Evolutionary conservation across 2,113 vertebrate species (phyloP).

Genomic region (Aviceda subcristata): DNA sequence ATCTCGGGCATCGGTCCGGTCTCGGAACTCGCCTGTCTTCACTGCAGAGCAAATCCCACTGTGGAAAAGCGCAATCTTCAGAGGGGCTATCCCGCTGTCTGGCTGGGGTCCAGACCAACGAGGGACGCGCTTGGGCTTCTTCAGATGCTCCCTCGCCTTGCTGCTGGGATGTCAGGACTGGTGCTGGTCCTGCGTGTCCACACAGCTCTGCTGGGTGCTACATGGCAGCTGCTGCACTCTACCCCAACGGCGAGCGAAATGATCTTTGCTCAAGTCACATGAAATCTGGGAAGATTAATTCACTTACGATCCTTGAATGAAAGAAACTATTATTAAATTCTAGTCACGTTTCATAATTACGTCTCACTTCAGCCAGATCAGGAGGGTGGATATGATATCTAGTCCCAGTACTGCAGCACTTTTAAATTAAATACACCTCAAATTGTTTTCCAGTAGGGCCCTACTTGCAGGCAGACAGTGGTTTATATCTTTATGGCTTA

Average conservation of each 20-base stretch:
- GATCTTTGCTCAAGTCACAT: neutral
- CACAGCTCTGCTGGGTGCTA: neutral
- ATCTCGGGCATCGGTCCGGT: neutral
- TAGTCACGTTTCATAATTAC: neutral
- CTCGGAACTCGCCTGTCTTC: fast-evolving
- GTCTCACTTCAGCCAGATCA: neutral
- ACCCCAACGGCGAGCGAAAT: neutral
- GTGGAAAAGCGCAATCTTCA: neutral
- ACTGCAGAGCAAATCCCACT: neutral
- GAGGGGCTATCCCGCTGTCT: neutral
- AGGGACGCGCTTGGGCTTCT: neutral
- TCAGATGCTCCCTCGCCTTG: neutral
- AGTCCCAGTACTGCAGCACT: neutral
- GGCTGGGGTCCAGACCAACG: neutral
- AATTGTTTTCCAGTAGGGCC: neutral
- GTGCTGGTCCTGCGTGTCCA: neutral
- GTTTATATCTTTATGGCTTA: neutral
- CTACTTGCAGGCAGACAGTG: neutral
- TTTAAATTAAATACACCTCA: neutral
- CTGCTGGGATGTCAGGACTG: neutral
- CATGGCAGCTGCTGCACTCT: neutral
- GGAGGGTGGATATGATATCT: neutral
- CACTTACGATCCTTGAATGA: neutral
- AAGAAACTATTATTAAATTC: conserved; percentile 16
- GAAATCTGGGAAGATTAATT: neutral